Evolutionary conservation across 2,888 invertebrate genomes (phyloP).

Genomic region (Lacanobia oleracea): DNA sequence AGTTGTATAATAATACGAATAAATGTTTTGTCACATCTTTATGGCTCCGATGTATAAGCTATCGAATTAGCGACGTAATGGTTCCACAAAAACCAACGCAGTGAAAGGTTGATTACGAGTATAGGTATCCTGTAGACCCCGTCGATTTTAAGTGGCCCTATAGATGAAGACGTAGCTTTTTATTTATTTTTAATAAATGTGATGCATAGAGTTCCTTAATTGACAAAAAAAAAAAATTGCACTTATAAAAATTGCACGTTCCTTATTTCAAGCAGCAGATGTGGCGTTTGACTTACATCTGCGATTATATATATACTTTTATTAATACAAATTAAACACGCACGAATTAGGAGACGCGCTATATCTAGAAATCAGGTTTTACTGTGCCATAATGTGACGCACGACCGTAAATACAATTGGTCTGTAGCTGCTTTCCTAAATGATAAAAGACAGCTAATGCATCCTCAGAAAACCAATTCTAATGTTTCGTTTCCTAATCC

Average conservation of each 20-base stretch:
- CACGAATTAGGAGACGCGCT: conserved; percentile 31
- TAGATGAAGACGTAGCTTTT: conserved; percentile 12
- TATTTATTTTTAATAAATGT: conserved; percentile 29
- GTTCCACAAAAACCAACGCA: conserved; percentile 32
- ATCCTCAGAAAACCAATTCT: conserved; percentile 43
- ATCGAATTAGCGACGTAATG: conserved; percentile 69
- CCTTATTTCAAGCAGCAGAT: conserved; percentile 1
- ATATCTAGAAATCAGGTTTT: conserved; percentile 28
- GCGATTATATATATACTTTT: neutral
- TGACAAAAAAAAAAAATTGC: conserved; percentile 56
- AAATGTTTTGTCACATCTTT: conserved; percentile 86
- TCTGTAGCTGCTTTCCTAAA: conserved; percentile 37
- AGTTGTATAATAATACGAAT: conserved; percentile 87
- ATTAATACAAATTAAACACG: neutral
- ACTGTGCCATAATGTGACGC: conserved; percentile 47
- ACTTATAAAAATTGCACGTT: conserved; percentile 50
- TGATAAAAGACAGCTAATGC: conserved; percentile 34
- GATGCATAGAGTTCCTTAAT: conserved; percentile 37
- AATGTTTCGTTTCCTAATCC: conserved; percentile 12
- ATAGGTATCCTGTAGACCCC: conserved; percentile 29
- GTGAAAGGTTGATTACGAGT: conserved; percentile 28
- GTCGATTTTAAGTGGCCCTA: conserved; percentile 43
- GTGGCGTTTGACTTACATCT: conserved; percentile 18
- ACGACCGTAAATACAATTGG: conserved; percentile 42
- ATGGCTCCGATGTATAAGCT: conserved; percentile 82